Conservation (phyloP, 2,888 invertebrate species). For the Rotaria socialis region DNA sequence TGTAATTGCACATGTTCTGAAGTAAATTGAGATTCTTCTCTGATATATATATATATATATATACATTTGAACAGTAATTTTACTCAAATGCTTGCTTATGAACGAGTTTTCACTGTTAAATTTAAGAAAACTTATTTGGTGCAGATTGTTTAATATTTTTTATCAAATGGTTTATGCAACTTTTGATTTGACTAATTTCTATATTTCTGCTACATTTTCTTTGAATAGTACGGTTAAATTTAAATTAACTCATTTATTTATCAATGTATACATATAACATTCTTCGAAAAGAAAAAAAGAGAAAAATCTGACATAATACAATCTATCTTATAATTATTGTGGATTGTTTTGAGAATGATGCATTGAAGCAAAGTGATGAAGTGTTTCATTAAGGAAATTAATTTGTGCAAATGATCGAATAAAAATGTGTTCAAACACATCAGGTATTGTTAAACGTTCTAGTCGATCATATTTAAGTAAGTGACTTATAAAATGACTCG, state of each 20-base stretch:
- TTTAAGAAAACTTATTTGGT: too few relatives aligned
- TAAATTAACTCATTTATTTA: background rate
- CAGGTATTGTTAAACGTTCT: background rate
- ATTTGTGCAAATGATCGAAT: slow-evolving; percentile 22
- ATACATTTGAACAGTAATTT: too few relatives aligned
- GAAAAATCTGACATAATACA: background rate
- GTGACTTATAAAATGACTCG: background rate
- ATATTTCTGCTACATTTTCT: too few relatives aligned
- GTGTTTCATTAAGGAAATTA: slow-evolving; percentile 29
- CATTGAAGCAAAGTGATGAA: background rate
- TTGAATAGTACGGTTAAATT: too few relatives aligned
- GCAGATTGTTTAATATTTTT: too few relatives aligned
- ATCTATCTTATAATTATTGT: background rate
- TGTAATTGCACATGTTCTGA: too few relatives aligned
- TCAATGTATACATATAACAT: background rate
- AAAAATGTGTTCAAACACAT: background rate
- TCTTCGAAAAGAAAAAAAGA: slow-evolving; percentile 26
- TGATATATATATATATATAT: too few relatives aligned
- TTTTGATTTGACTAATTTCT: too few relatives aligned
- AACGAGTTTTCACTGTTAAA: too few relatives aligned
- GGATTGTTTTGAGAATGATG: slow-evolving; percentile 12
- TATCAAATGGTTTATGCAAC: too few relatives aligned
- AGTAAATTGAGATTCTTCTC: too few relatives aligned
- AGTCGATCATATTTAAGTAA: slow-evolving; percentile 33
- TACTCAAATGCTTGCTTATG: too few relatives aligned